Evolutionary conservation across 2,113 vertebrate genomes (phyloP), one percentile per base, ranked within the genome.

Genomic region (Isurus oxyrinchus): DNA sequence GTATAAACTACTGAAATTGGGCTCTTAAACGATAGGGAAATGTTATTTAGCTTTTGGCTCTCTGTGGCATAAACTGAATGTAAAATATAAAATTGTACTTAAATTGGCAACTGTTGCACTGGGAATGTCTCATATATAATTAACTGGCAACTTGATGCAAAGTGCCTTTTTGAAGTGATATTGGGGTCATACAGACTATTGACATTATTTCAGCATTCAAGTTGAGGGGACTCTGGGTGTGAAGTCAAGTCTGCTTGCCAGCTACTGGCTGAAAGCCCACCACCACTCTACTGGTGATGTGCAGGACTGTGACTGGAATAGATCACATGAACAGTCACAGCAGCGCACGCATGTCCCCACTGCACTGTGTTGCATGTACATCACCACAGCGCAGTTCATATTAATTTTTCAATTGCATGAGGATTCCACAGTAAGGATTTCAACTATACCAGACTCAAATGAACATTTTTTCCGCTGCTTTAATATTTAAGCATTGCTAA

Each of bases 1-100:
- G 44, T 87, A 63, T 69, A 49, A 95, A 95, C 93, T 95, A 95
- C 94, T 95, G 94, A 95, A 95, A 72, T 72, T 13, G 66, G 94
- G 10, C 66, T 95, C 57, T 95, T 53, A 95, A 95, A 76, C 35
- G 25, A 35, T 69, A 27, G 94, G 21, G 25, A 53, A 55, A 55
- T 72, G 23, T 53, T 31, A 76, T 55, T 63, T 94, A 40, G 59
- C 90, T 94, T 94, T 72, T 49, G 94, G 25, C 55, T 72, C 11
- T 35, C 27, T 72, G 66, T 76, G 67, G 49, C 49, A 31, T 72
- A 16, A 55, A 69, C 14, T 55, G 94, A 95, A 95, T 95, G 94
- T 95, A 66, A 95, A 27, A 67, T 55, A 55, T 72, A 11, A 69
- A 95, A 69, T 44, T 69, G 59, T 63, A 63, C 2, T 63, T n/a